Evolutionary conservation across 2,797 vertebrate genomes (phyloP), one percentile per base, ranked within the genome.

Genomic region (Chelon labrosus): DNA sequence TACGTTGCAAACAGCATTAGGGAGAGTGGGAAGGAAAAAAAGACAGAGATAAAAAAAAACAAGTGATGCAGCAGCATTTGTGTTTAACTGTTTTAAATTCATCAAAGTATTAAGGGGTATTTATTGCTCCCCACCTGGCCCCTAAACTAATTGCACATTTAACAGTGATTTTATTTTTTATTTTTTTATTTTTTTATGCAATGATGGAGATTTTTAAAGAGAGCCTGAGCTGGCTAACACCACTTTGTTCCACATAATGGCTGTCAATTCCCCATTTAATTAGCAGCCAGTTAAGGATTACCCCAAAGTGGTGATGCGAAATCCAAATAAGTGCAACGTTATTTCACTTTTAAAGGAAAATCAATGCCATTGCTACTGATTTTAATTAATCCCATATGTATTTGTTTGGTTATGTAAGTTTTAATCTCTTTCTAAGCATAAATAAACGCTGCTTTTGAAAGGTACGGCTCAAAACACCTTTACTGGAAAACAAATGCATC

Each of bases 61-160:
- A 8, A 35, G 31, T 35, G 31, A 35, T 50, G 59, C 46, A 47
- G 44, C 44, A 42, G 35, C 53, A 60, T 79, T 68, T 75, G 17
- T 64, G 64, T 72, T 80, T 72, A 61, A 69, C 71, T 70, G 56
- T 85, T 88, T 88, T 77, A 71, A 85, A 90, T 87, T 75, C 73
- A 88, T 90, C 67, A 70, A 85, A 77, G 79, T 89, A 88, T 88
- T 88, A 82, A 64, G 57, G 62, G 39, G 58, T 70, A 75, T 88
- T 91, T 84, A 82, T 84, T 78, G 75, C 75, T 86, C 76, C 55
- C 42, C 59, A 78, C 80, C 81, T 90, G 74, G 56, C 79, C 64
- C 71, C 75, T 71, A 80, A 91, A 88, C 77, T 90, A 90, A 90
- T 82, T 89, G 88, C 87, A 70, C 85, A 70, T 86, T 89, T 88